Conservation (phyloP, 2,888 invertebrate genomes). For the Mythimna vitellina region DNA sequence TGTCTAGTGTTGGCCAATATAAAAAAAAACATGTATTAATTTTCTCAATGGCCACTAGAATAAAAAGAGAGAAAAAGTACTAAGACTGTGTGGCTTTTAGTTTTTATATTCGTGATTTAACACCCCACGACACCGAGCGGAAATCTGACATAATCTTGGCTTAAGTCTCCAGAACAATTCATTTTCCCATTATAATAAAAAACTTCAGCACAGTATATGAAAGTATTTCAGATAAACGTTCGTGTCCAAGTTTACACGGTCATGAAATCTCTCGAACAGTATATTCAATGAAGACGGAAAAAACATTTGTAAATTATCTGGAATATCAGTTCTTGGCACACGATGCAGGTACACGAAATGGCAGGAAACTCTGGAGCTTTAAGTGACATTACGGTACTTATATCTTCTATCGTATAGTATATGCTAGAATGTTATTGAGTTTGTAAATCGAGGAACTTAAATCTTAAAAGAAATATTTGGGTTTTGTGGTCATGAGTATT, state of each 20-base stretch:
- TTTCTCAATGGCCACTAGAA: neutral
- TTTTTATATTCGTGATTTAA: conserved; percentile 23
- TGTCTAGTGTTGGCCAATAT: too few relatives aligned
- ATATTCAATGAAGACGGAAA: conserved; percentile 47
- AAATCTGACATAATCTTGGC: conserved; percentile 43
- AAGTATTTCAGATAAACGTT: conserved; percentile 45
- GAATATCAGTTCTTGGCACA: conserved; percentile 47
- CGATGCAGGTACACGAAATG: conserved; percentile 45
- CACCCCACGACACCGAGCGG: conserved; percentile 1
- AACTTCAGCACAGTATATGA: conserved; percentile 29
- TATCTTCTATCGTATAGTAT: conserved; percentile 2
- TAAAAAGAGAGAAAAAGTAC: neutral
- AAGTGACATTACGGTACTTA: conserved; percentile 21
- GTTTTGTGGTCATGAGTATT: neutral
- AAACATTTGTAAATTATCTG: conserved; percentile 55
- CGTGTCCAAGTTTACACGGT: conserved; percentile 52
- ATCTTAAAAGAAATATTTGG: neutral
- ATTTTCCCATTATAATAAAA: conserved; percentile 47
- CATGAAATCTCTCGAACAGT: conserved; percentile 53
- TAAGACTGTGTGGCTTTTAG: neutral
- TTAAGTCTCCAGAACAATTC: conserved; percentile 21
- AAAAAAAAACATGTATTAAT: neutral
- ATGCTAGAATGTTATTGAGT: conserved; percentile 9
- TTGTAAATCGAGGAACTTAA: neutral
- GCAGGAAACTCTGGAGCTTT: conserved; percentile 14